Percentiles rank a stretch among this genome's conserved stretches.
Evolutionary conservation across 2,888 invertebrate genomes (phyloP).

Genomic region (Teinopalpus imperialis): DNA sequence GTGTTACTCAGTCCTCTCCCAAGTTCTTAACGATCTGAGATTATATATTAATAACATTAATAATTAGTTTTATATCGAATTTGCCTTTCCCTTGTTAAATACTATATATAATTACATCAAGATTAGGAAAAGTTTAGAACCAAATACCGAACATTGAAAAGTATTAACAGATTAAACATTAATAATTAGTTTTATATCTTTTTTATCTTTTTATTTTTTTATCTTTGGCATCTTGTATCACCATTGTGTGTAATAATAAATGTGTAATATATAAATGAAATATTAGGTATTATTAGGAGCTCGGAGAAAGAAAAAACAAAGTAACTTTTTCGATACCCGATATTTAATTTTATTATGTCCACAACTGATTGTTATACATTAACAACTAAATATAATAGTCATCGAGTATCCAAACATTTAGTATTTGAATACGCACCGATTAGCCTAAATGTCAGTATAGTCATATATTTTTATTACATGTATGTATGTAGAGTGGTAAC

Average conservation of each 20-base stretch:
- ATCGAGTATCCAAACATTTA: constrained; percentile 63
- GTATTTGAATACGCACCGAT: constrained; percentile 48
- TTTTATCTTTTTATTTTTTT: no score
- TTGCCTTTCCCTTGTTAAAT: constrained; percentile 45
- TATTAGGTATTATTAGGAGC: no score
- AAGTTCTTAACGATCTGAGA: no score
- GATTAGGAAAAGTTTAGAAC: constrained; percentile 2
- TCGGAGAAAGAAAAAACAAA: no score
- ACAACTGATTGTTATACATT: constrained; percentile 64
- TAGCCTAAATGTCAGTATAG: constrained; percentile 39
- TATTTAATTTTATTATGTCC: constrained; percentile 60
- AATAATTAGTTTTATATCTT: constrained; percentile 67
- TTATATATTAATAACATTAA: constrained; percentile 32
- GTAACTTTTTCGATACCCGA: constrained; percentile 51
- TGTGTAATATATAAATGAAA: no score
- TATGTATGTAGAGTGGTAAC: constrained; percentile 68
- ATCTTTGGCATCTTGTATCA: no score
- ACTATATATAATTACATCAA: constrained; percentile 3
- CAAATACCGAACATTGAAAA: constrained; percentile 18
- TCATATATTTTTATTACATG: constrained; percentile 44
- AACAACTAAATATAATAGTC: constrained; percentile 65
- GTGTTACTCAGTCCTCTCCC: no score
- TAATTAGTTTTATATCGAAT: constrained; percentile 31
- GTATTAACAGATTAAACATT: constrained; percentile 39
- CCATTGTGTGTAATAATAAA: no score